Base-by-base conservation (phyloP, 1,140 invertebrate genomes). In the Gonioctena quinquepunctata region DNA sequence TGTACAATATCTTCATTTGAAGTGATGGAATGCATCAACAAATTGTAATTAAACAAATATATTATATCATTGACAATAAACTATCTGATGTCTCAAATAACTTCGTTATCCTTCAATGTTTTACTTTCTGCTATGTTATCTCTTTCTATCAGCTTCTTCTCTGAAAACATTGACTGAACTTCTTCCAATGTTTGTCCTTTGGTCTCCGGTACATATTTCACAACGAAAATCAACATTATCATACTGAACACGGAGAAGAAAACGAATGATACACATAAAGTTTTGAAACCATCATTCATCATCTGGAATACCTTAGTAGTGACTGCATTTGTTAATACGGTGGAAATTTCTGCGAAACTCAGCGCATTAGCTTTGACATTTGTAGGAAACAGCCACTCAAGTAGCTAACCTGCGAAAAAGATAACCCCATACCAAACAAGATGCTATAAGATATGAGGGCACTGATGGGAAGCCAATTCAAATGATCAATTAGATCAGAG, bases 401-500 rank as follows among this genome's bases (percentile, higher is more conserved):
- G 61, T 23, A 64, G 22, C 28, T 22, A 42, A 50, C 18, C 3
- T 21, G 61, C 16, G 48, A 18, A 19, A 50, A 48, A 8, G 28
- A 42, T n/a, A 64, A 28, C 4, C 61, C 61, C n/a, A 64, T 22
- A 42, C 25, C 48, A 19, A 42, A 64, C 11, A 50, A 22, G n/a
- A 64, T 49, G 16, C 22, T 48, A 13, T 21, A 64, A 1, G 5
- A 21, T 11, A 21, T 8, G 6, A 64, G 18, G 1, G 28, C 21
- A 11, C 19, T 64, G 5, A 64, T 13, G 3, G 61, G 61, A 16
- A 64, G 27, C 28, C 48, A 64, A 11, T 42, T 64, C 25, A 64
- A 22, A 66, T 60, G 83, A 73, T 3, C 76, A 19, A 18, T 16
- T 8, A 60, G 7, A 63, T 64, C 78, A 72, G 69, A 80, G 68